Evolutionary conservation across 2,888 invertebrate genomes (phyloP).

Genomic region (Pristionchus mayeri): DNA sequence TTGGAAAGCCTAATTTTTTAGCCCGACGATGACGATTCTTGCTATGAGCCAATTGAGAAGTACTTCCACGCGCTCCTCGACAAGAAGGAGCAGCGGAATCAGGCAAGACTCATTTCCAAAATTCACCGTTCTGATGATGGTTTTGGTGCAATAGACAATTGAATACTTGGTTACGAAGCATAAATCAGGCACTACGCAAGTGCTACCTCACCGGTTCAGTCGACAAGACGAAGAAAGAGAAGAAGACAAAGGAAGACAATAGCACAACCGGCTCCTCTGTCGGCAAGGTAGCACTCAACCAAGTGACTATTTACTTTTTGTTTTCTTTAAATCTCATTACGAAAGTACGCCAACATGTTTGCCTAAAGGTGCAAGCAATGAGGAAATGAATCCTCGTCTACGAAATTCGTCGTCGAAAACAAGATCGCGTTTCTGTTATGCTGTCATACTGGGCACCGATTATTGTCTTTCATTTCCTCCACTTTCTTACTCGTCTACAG

Average conservation of each 20-base stretch:
- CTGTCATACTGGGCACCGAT: not conserved
- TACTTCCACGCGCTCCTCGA: slow-evolving; percentile 23
- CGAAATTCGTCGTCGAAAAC: too few species aligned
- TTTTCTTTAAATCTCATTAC: not conserved
- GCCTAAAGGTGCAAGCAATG: too few species aligned
- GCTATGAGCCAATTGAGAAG: slow-evolving; percentile 38
- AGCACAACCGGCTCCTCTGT: not conserved
- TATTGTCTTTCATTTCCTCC: not conserved
- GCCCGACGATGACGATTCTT: slow-evolving; percentile 39
- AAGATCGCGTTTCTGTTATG: not conserved
- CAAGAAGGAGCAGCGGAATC: slow-evolving; percentile 39
- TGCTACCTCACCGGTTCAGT: slow-evolving; percentile 37
- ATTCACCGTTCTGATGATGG: too few species aligned
- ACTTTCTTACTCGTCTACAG: not conserved
- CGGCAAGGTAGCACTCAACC: not conserved
- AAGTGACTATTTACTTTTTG: not conserved
- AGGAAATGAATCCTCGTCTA: not conserved
- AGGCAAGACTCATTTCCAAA: too few species aligned
- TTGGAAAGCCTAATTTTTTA: too few species aligned
- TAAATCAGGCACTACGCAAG: slow-evolving; percentile 22
- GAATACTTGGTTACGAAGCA: too few species aligned
- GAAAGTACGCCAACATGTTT: too few species aligned
- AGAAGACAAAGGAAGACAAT: not conserved
- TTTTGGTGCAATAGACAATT: too few species aligned
- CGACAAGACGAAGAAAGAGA: slow-evolving; percentile 7